Evolutionary conservation across 2,113 vertebrate genomes (phyloP), one percentile per base, ranked within the genome.

Genomic region (Dasypus novemcinctus): DNA sequence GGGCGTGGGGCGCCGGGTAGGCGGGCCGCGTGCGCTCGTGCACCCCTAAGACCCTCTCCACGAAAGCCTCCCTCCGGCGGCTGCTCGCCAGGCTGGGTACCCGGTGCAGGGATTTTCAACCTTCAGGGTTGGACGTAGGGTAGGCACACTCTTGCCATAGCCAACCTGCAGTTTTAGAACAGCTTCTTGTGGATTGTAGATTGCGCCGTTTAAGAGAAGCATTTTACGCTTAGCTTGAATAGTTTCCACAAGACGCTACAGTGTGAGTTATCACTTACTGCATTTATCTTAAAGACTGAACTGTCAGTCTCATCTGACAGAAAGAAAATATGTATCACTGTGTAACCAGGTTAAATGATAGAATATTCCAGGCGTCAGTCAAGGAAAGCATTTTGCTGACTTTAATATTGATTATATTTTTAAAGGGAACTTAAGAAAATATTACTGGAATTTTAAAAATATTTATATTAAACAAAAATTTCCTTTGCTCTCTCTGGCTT

Each of bases 211-310:
- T 92, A 85, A 74, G 93, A 93, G 71, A 49, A 49, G 46, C 81
- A 90, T 96, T 97, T 96, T 92, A 94, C 93, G 88, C 93, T 93
- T 97, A 94, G 95, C 96, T 93, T 95, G 68, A 95, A 11, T 49
- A 49, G 8, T 92, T 97, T 96, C 89, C 94, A 97, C 86, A 95
- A 82, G 88, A 96, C 94, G 87, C 88, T 93, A 49, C 43, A 96
- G 95, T 95, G 93, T 97, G 97, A 95, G 88, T 97, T 96, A 93
- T 94, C 76, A 87, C 59, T 95, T 90, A 75, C 75, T 90, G 91
- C 95, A 90, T 97, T 91, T 97, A 96, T 96, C 95, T 96, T 97
- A 95, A 97, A 96, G 95, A 96, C 81, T 95, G 95, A 97, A 94
- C 81, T 97, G 92, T 98, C 96, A 97, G 94, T 96, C 95, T 78